Conservation (phyloP, 2,888 invertebrate species). For the Teinopalpus imperialis region DNA sequence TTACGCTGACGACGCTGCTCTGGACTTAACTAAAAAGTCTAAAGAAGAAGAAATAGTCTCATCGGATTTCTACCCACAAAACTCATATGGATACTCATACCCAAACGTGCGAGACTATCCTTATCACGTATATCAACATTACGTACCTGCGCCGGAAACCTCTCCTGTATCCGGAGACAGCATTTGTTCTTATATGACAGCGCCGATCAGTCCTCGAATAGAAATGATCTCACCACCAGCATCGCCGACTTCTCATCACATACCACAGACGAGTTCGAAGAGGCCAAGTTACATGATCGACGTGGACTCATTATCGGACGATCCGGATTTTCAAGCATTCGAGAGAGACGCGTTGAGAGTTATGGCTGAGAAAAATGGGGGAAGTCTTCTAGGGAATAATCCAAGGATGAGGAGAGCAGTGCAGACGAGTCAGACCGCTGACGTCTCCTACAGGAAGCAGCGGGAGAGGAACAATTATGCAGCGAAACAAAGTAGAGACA, state of each 20-base stretch:
- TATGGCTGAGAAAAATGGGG: slow-evolving; percentile 84
- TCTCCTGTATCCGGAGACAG: slow-evolving; percentile 33
- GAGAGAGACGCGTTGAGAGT: slow-evolving; percentile 85
- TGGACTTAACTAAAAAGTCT: slow-evolving; percentile 51
- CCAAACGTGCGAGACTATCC: slow-evolving; percentile 21
- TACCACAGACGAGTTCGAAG: slow-evolving; percentile 16
- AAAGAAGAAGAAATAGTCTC: slow-evolving; percentile 33
- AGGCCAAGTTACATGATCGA: slow-evolving; percentile 74
- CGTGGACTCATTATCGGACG: slow-evolving; percentile 59
- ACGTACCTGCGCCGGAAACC: slow-evolving; percentile 31
- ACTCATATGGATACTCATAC: slow-evolving; percentile 21
- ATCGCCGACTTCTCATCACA: slow-evolving; percentile 31
- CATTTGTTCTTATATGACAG: slow-evolving; percentile 28
- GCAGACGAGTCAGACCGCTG: slow-evolving; percentile 78
- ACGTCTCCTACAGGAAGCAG: slow-evolving; percentile 93
- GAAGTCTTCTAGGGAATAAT: slow-evolving; percentile 80
- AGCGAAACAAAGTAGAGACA: slow-evolving; percentile 96
- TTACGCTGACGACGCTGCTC: slow-evolving; percentile 51
- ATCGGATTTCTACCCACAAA: slow-evolving; percentile 29
- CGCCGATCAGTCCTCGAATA: slow-evolving; percentile 29
- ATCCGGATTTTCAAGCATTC: slow-evolving; percentile 86
- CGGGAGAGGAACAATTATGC: slow-evolving; percentile 96
- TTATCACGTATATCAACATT: slow-evolving; percentile 26
- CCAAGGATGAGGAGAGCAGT: slow-evolving; percentile 87
- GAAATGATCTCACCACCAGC: slow-evolving; percentile 34